Evolutionary conservation across 2,113 vertebrate genomes (phyloP), one percentile per base, ranked within the genome.

Genomic region (Saccopteryx leptura): DNA sequence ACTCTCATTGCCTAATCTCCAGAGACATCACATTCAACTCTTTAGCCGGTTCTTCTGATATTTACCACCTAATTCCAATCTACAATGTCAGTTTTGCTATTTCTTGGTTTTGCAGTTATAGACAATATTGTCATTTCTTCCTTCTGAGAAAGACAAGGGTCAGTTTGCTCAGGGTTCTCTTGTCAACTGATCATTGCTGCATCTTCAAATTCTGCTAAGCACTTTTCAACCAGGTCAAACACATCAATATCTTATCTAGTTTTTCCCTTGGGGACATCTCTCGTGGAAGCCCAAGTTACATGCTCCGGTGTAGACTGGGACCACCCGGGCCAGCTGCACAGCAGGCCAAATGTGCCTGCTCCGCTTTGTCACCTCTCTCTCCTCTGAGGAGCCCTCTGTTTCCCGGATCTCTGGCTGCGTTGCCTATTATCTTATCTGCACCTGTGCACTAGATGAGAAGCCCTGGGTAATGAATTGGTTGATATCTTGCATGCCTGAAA

Each of bases 271-370:
- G 7, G 26, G 11, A 84, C 50, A 52, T 72, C 39, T 54, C 21
- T 65, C 58, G 1, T 15, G 31, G n/a, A 68, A 68, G 23, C 23
- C 19, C 24, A 7, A 13, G 8, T 63, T 24, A 65, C 8, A 2
- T 15, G 8, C 12, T 63, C 9, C 72, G 11, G 0, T 3, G 4
- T 19, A 12, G 23, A 28, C 21, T 6, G 23, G 31, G 12, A 13
- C 5, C 23, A 3, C 33, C 9, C 4, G 18, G 50, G 31, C 15
- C 1, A 4, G 9, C 8, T 17, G 17, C 31, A 80, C 1, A 17
- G 52, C 23, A 52, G 23, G 9, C 1, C 7, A 3, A 56, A 28
- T 2, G 24, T 19, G 14, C 9, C 63, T 61, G 63, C 63, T 74
- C 19, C 39, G 26, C n/a, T 39, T 76, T 24, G 18, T 21, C 19